Evolutionary conservation across 1,140 invertebrate species (phyloP), one percentile per base, ranked within the genome.

Genomic region (Drosophila subpulchrella): DNA sequence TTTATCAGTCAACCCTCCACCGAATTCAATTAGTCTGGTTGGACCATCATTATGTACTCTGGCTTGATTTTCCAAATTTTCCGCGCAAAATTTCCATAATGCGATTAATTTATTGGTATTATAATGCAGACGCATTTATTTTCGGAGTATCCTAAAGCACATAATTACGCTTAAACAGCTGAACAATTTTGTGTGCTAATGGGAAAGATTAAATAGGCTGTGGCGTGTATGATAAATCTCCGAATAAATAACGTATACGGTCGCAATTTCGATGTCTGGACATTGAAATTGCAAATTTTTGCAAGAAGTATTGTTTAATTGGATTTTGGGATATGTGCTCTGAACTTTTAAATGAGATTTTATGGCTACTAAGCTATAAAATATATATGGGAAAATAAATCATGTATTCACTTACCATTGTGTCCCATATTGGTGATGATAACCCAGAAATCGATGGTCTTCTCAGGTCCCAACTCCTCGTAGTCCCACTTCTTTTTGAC

Each of bases 401-500:
- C 17, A 11, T 8, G 10, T 30, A 6, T 36, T 24, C 6, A 94
- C 95, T 96, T 93, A 97, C 96, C 96, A 94, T 95, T 95, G 92
- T 96, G 96, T 93, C 96, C 96, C 85, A 96, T 94, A 92, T 98
- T 98, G 11, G 96, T 97, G 79, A 98, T 98, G 30, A 97, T 98
- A 13, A 98, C 97, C 97, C 97, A 98, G 93, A 98, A 98, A 92
- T 98, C 97, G 81, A 98, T 98, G 3, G 97, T 98, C 92, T 98
- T 98, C 93, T 98, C 97, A 0, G 97, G 97, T n/a, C 97, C 97
- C 4, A 98, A 92, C 84, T 98, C 97, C 91, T 98, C 98, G 92
- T 97, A 98, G 94, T 98, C 97, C 97, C 97, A 98, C 94, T 98
- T 98, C 94, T 98, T 97, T 93, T 98, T 98, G 39, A 98, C 97